Conservation (phyloP, 2,113 vertebrate species). For the Eptesicus fuscus region DNA sequence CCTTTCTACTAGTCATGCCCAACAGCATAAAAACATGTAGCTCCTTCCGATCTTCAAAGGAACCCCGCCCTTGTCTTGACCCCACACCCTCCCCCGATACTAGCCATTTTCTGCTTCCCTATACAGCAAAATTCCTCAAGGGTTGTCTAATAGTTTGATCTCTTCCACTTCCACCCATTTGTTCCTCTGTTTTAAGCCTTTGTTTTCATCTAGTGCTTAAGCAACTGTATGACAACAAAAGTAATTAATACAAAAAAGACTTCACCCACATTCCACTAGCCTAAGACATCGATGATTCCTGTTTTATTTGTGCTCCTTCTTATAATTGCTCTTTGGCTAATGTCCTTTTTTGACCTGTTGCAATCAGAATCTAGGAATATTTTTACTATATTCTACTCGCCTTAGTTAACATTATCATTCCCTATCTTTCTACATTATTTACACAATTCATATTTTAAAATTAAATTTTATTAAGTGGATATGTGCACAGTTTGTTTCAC, state of each 20-base stretch:
- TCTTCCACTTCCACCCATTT: background rate
- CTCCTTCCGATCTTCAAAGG: background rate
- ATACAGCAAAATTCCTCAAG: slow-evolving; percentile 23
- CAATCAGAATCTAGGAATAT: background rate
- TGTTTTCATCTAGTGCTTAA: slow-evolving; percentile 31
- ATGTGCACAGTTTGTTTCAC: background rate
- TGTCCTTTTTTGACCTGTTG: background rate
- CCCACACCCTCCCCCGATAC: background rate
- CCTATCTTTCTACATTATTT: background rate
- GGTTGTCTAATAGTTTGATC: background rate
- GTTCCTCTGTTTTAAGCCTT: background rate
- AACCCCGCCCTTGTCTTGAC: background rate
- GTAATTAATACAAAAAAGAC: background rate
- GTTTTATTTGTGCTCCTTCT: background rate
- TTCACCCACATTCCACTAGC: background rate
- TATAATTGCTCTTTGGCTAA: background rate
- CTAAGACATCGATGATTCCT: background rate
- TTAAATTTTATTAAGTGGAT: background rate
- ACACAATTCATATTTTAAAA: background rate
- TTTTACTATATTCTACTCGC: background rate
- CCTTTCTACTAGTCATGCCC: background rate
- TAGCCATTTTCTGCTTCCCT: background rate
- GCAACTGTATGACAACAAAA: slow-evolving; percentile 23
- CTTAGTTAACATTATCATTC: background rate
- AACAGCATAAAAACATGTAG: background rate